phyloP scores from a whole-genome alignment of 2,113 vertebrate genomes.

The Antigone vipio region DNA sequence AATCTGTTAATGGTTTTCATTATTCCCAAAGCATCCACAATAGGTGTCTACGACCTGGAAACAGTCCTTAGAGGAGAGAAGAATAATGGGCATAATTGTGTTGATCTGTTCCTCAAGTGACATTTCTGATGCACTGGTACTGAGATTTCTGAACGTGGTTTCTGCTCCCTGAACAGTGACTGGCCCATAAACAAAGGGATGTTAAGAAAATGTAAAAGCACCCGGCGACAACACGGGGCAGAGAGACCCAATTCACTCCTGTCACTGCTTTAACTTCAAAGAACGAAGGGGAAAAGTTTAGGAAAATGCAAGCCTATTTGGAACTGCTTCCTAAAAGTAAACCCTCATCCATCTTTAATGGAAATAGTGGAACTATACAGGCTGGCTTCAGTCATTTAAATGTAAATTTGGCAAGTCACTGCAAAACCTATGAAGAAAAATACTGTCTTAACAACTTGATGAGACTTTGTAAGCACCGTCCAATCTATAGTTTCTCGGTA shows the following conservation, averaged over 20 bases:
- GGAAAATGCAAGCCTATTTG: neutral
- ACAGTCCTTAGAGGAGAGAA: slow-evolving; percentile 48
- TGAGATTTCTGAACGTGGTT: neutral
- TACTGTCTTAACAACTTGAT: neutral
- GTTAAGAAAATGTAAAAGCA: neutral
- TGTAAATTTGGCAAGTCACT: neutral
- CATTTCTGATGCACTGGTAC: slow-evolving; percentile 7
- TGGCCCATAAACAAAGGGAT: neutral
- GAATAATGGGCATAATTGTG: slow-evolving; percentile 10
- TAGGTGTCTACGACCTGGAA: slow-evolving; percentile 62
- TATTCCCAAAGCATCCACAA: slow-evolving; percentile 64
- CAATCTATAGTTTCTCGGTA: neutral
- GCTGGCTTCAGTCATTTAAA: slow-evolving; percentile 15
- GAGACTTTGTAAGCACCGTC: neutral
- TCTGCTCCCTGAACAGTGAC: neutral
- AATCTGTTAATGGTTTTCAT: slow-evolving; percentile 71
- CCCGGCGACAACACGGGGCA: fast-evolving
- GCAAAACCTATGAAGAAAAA: neutral
- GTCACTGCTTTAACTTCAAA: neutral
- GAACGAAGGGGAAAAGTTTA: neutral
- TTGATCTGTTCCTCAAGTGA: slow-evolving; percentile 40
- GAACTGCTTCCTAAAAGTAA: neutral
- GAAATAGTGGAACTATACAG: neutral
- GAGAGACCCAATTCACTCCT: neutral
- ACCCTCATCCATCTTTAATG: neutral